These are phyloP conservation scores for Brachionus plicatilis DNA, from an alignment of 1,140 invertebrate genomes.

Conservation along the genomic window DNA sequence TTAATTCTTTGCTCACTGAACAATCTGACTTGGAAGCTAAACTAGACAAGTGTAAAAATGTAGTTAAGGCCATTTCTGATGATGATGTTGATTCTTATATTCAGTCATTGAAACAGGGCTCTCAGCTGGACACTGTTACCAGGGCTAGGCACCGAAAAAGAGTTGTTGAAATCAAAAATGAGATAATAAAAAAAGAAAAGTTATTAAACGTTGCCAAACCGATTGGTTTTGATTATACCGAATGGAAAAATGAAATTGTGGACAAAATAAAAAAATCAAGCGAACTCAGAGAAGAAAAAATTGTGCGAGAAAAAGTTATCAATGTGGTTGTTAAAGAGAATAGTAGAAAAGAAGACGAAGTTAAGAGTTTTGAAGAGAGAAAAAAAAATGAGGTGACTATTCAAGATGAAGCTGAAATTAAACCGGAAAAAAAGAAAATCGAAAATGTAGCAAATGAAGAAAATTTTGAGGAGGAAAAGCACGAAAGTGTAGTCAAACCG, in stretches of 20 bases:
- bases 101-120: conserved; percentile 8
- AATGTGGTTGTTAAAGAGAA: not conserved
- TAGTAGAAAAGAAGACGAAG: not conserved
- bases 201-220: conserved; percentile 27
- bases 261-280: not conserved
- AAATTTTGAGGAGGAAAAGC: not conserved
- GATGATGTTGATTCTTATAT: conserved; percentile 40
- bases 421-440: not conserved
- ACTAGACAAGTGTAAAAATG: conserved; percentile 23
- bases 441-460: not conserved
- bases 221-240: not conserved
- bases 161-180: conserved; percentile 32
- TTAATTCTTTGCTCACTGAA: not conserved
- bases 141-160: not conserved
- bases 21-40: conserved; percentile 31
- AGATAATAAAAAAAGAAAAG: not conserved
- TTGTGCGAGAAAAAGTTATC: not conserved
- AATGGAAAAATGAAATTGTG: conserved; percentile 4
- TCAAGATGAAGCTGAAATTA: not conserved
- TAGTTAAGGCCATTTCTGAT: not conserved
- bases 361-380: not conserved
- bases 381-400: not conserved
- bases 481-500: not conserved
- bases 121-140: not conserved
- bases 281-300: not conserved